These are phyloP conservation scores for Acholoe squamosa DNA, from an alignment of 2,888 invertebrate species.

Conservation along the genomic window DNA sequence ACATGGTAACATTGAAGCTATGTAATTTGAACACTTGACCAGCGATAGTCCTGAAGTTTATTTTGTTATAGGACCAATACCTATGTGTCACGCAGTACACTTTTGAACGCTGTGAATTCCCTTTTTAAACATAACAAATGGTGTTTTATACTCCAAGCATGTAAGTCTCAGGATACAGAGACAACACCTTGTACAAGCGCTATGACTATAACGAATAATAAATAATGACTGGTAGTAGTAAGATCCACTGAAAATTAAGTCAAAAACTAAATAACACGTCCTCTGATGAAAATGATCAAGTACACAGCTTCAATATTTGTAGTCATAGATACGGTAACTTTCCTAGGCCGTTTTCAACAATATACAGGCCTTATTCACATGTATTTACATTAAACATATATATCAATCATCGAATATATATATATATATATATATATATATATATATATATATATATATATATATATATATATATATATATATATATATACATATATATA, in stretches of 20 bases:
- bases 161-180: background rate
- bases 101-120: background rate
- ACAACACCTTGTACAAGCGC: background rate
- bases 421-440: background rate
- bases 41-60: background rate
- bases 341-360: background rate
- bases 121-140: background rate
- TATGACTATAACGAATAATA: constrained; percentile 1
- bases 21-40: background rate
- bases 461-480: background rate
- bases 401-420: background rate
- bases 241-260: constrained; percentile 25
- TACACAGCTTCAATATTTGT: background rate
- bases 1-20: background rate
- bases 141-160: background rate
- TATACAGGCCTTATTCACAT: background rate
- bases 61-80: no score
- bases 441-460: background rate
- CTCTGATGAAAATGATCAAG: background rate
- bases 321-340: constrained; percentile 35
- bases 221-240: constrained; percentile 30
- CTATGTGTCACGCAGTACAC: background rate
- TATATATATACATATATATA: background rate
- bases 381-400: background rate
- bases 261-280: background rate